phyloP scores from a whole-genome alignment of 2,797 vertebrate species.

The Pangasius macronema region DNA sequence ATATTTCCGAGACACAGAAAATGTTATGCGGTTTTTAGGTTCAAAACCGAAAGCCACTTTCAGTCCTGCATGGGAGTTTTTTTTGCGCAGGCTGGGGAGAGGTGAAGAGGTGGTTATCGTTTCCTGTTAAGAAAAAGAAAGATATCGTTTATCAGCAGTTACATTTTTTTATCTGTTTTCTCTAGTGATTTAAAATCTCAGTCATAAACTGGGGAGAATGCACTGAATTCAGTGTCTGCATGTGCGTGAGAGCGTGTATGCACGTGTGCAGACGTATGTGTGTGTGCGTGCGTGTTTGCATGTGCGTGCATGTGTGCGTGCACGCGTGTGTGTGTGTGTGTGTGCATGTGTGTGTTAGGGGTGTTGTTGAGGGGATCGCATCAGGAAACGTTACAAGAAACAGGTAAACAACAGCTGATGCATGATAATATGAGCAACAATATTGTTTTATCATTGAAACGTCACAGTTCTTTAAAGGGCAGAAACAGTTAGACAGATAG shows the following conservation, averaged over 20 bases:
- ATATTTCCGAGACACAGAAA: slow-evolving; percentile 31
- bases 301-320: too few relatives aligned
- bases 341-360: not conserved
- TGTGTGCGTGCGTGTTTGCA: too few relatives aligned
- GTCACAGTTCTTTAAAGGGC: not conserved
- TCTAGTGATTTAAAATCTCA: not conserved
- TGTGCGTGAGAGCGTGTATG: not conserved
- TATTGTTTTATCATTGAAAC: not conserved
- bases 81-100: slow-evolving; percentile 39
- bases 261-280: too few relatives aligned
- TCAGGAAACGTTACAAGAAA: not conserved
- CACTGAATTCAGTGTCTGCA: not conserved
- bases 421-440: not conserved
- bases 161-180: not conserved
- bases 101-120: slow-evolving; percentile 30
- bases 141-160: not conserved
- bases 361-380: not conserved
- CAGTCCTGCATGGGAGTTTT: slow-evolving; percentile 42
- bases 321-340: too few relatives aligned
- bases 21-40: slow-evolving; percentile 43
- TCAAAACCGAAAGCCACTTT: slow-evolving; percentile 38
- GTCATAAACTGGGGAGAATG: not conserved
- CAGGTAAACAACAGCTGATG: not conserved
- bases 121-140: slow-evolving; percentile 23
- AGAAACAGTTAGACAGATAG: not conserved